phyloP scores from a whole-genome alignment of 2,113 vertebrate genomes.

The Parus major region DNA sequence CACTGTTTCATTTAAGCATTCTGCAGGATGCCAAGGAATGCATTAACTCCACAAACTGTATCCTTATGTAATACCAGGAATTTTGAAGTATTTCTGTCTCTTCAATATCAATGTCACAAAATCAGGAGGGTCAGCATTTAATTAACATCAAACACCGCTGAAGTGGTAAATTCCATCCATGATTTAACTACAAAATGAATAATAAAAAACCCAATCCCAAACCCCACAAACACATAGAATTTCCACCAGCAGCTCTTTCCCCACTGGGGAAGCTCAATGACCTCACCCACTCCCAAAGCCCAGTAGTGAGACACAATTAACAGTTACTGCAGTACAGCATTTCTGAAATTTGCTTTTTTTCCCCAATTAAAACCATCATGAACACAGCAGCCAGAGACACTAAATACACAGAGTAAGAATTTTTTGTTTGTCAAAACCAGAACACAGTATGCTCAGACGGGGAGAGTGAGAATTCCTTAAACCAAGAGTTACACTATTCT shows the following conservation, averaged over 20 bases:
- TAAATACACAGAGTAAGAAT: background rate
- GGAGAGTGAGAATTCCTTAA: background rate
- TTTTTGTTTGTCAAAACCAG: background rate
- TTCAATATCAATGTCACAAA: background rate
- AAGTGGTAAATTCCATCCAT: background rate
- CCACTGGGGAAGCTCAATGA: background rate
- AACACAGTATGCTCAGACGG: background rate
- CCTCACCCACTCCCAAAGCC: background rate
- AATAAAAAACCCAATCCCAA: background rate
- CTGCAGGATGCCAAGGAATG: background rate
- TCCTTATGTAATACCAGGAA: background rate
- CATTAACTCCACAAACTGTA: background rate
- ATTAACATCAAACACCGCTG: background rate
- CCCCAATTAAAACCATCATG: background rate
- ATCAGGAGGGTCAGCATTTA: background rate
- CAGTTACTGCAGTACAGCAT: background rate
- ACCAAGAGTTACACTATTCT: background rate
- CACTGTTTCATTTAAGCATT: background rate
- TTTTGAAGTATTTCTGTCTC: background rate
- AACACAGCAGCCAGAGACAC: background rate
- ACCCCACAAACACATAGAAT: background rate
- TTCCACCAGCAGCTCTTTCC: background rate
- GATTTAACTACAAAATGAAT: background rate
- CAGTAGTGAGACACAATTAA: background rate
- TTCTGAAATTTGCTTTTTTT: background rate